Base-by-base conservation (phyloP, 2,888 invertebrate genomes). In the Cephus runcator region DNA sequence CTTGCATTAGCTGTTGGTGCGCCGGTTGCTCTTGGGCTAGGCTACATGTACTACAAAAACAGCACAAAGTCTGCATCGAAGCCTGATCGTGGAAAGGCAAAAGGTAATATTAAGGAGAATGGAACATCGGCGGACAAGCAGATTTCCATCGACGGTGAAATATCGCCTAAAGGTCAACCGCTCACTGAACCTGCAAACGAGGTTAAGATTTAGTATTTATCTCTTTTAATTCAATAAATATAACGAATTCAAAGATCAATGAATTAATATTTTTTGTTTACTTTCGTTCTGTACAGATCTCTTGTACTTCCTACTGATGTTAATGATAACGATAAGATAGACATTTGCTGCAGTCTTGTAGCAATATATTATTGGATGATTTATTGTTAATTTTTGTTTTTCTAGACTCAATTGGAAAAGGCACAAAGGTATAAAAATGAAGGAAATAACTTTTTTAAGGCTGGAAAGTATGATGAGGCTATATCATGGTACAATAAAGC, bases 401-500 rank as follows among this genome's bases (percentile, higher is more conserved):
- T 82, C 6, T 71, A 92, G 92, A 94, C 94, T 77, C 95, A 95
- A 33, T 93, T 96, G 79, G 94, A 96, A 87, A 93, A 94, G 87
- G 97, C 98, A 2, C 95, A 95, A 90, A 93, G 95, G 86, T 94
- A 96, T 84, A 99, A 98, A 93, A 95, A 95, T 84, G 95, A 96
- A 92, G 99, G 99, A 79, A 99, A 99, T 92, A 93, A 94, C 83
- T 94, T 95, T 84, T 99, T 98, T 91, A 96, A 96, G 89, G 94
- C 94, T 80, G 96, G 96, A 77, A 97, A 97, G 91, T 99, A 95
- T 89, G 96, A 97, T 85, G 98, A 98, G 91, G 99, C 99, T 23
- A 97, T 98, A 80, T 92, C 93, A 56, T 94, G 95, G 85, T 99
- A 99, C 90, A 96, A 97, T 85, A 96, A 96, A 92, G 99, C 99